Evolutionary conservation across 2,888 invertebrate species (phyloP).

Genomic region (Miltochrista miniata): DNA sequence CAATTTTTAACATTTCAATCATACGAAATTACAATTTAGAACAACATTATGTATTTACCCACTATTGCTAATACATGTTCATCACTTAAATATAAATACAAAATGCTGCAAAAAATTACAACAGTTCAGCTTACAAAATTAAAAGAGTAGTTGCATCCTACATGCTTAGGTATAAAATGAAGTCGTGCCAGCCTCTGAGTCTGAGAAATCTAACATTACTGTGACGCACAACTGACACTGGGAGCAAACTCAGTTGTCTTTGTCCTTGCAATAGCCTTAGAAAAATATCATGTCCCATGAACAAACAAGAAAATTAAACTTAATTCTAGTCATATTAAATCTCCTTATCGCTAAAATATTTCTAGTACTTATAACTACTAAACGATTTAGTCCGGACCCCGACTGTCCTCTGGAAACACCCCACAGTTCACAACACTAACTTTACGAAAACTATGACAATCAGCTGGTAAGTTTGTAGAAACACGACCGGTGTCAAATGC

Average conservation of each 20-base stretch:
- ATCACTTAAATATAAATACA: constrained; percentile 68
- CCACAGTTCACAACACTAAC: constrained; percentile 75
- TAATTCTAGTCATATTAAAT: constrained; percentile 78
- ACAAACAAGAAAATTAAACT: constrained; percentile 71
- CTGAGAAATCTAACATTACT: constrained; percentile 18
- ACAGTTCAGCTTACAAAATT: constrained; percentile 60
- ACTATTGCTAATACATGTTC: constrained; percentile 52
- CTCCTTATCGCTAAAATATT: constrained; percentile 73
- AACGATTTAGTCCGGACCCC: constrained; percentile 72
- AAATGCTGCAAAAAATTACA: constrained; percentile 68
- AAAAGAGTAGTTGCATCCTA: constrained; percentile 28
- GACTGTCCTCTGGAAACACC: constrained; percentile 69
- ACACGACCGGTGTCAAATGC: constrained; percentile 74
- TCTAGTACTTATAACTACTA: constrained; percentile 70
- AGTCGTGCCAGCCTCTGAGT: constrained; percentile 47
- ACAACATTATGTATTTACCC: constrained; percentile 53
- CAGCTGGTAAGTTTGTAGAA: constrained; percentile 65
- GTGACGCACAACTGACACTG: constrained; percentile 30
- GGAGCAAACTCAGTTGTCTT: constrained; percentile 52
- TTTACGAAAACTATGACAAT: constrained; percentile 66
- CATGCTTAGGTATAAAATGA: constrained; percentile 45
- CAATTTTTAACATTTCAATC: constrained; percentile 78
- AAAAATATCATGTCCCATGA: constrained; percentile 66
- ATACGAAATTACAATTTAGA: constrained; percentile 75
- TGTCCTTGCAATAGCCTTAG: constrained; percentile 48